Evolutionary conservation across 2,113 vertebrate species (phyloP).

Genomic region (Halcyon senegalensis): DNA sequence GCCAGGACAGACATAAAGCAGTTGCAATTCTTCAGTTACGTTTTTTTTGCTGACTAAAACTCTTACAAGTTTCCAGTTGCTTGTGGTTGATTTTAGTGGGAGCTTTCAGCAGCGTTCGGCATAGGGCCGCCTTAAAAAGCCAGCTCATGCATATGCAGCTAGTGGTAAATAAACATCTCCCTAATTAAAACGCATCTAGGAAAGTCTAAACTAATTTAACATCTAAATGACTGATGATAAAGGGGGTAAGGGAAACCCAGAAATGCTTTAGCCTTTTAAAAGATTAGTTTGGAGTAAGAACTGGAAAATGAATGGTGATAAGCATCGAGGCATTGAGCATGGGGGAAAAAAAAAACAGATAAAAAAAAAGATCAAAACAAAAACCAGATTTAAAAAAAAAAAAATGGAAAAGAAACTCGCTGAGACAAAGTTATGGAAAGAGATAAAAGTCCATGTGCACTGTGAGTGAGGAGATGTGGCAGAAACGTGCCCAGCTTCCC

Average conservation of each 20-base stretch:
- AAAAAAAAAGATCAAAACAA: too few relatives aligned
- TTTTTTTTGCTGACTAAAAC: not conserved
- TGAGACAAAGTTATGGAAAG: conserved; percentile 4
- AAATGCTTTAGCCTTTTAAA: not conserved
- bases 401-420: not conserved
- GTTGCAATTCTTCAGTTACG: not conserved
- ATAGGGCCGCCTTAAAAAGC: not conserved
- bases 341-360: not conserved
- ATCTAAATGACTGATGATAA: conserved; percentile 9
- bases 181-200: conserved; percentile 31
- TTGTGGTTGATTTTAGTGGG: not conserved
- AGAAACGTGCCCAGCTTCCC: conserved; percentile 38
- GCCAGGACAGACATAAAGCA: not conserved
- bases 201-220: conserved; percentile 40
- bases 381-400: not conserved
- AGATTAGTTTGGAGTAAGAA: not conserved
- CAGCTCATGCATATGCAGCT: conserved; percentile 19
- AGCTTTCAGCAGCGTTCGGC: not conserved
- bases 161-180: conserved; percentile 32
- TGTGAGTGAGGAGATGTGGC: not conserved
- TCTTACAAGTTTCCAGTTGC: not conserved
- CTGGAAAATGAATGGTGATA: not conserved
- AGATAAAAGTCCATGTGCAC: not conserved
- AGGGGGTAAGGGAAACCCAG: not conserved
- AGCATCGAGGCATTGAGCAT: not conserved